Percentiles rank a stretch among this genome's conserved stretches.
These are phyloP conservation scores for Drosophila cognata DNA, from an alignment of 2,888 invertebrate genomes.

Conservation along the genomic window DNA sequence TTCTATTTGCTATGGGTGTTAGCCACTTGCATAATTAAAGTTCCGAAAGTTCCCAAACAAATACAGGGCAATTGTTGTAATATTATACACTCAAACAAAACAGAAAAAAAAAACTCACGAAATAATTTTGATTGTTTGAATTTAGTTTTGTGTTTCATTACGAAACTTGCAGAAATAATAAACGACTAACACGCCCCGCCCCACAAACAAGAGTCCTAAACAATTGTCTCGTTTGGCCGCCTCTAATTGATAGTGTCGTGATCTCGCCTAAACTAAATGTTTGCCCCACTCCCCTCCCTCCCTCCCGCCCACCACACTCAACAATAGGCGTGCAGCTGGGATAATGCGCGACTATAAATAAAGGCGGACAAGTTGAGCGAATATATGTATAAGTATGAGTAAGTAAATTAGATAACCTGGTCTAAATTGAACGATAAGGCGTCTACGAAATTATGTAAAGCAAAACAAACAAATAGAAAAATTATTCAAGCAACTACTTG, in stretches of 20 bases:
- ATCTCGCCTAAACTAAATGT: constrained; percentile 54
- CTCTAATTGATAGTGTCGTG: constrained; percentile 79
- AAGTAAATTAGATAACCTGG: constrained; percentile 46
- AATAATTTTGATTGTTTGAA: constrained; percentile 47
- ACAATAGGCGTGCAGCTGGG: constrained; percentile 21
- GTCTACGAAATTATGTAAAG: constrained; percentile 26
- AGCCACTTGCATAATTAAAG: constrained; percentile 73
- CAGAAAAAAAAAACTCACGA: constrained; percentile 39
- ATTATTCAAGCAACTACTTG: not conserved
- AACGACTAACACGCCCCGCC: constrained; percentile 69
- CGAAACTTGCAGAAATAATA: constrained; percentile 70
- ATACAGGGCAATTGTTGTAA: constrained; percentile 70
- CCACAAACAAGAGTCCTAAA: constrained; percentile 67
- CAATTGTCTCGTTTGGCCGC: constrained; percentile 68
- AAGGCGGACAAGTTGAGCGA: constrained; percentile 44
- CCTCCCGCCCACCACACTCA: not conserved
- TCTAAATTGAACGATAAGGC: constrained; percentile 28
- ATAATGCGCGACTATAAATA: constrained; percentile 41
- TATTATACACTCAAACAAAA: constrained; percentile 30
- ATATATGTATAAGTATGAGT: constrained; percentile 21
- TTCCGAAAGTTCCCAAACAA: constrained; percentile 69
- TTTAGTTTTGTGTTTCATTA: constrained; percentile 54
- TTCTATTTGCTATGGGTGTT: constrained; percentile 47
- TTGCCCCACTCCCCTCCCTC: constrained; percentile 16
- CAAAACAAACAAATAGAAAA: constrained; percentile 18